phyloP scores from a whole-genome alignment of 2,797 vertebrate species.

The Lepilemur septentrionalis region DNA sequence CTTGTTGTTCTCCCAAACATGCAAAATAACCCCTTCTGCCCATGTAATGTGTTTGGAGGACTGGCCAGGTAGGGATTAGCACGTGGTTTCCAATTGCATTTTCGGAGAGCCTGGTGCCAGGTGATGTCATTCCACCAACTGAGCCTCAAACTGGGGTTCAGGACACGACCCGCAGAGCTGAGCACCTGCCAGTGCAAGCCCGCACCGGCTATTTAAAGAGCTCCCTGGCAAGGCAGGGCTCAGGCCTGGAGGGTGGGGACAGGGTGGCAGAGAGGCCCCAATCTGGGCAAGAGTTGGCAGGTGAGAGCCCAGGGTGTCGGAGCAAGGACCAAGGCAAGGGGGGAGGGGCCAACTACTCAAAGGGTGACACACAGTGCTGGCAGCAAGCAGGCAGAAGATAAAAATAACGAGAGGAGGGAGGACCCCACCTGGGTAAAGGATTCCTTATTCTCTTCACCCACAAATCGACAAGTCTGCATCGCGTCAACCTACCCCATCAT shows the following conservation, averaged over 20 bases:
- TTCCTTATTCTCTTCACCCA: neutral
- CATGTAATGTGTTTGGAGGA: neutral
- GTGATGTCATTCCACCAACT: constrained; percentile 14
- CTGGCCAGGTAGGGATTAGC: neutral
- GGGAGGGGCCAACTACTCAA: neutral
- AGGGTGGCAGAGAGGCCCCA: neutral
- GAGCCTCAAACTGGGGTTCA: neutral
- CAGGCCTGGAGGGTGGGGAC: neutral
- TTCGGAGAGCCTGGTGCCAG: neutral
- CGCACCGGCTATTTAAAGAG: neutral
- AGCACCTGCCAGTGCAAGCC: neutral
- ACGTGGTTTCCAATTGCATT: neutral
- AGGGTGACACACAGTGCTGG: neutral
- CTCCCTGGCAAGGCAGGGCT: neutral
- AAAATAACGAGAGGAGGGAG: neutral
- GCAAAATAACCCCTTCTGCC: neutral
- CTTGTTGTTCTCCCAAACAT: neutral
- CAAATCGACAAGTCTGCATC: neutral
- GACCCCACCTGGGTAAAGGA: neutral
- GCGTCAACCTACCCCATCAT: accelerated
- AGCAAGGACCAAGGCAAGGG: neutral
- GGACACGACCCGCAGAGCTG: neutral
- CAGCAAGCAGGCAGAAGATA: neutral
- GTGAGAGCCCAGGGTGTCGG: neutral
- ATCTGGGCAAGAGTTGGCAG: neutral